Percentiles rank a stretch among this genome's conserved stretches.
phyloP scores from a whole-genome alignment of 2,113 vertebrate species.

The Nannobrachium achirus region DNA sequence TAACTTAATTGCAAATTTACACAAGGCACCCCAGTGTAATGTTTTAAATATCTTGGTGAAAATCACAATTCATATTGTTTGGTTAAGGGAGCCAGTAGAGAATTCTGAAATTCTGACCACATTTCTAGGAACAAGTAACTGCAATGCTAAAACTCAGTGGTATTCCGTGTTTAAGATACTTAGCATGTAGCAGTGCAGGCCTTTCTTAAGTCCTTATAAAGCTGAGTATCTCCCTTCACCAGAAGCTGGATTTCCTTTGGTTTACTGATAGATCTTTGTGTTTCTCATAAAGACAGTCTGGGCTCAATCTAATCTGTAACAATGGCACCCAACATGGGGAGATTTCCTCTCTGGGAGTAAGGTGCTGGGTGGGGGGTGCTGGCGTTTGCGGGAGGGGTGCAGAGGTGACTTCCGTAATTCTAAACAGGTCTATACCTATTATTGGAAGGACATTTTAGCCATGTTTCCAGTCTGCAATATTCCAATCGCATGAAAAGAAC shows the following conservation, averaged over 20 bases:
- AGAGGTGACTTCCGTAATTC: too few species aligned
- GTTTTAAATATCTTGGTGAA: too few species aligned
- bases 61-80: too few species aligned
- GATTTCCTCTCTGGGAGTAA: background rate
- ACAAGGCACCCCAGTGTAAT: too few species aligned
- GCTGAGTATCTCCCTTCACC: constrained; percentile 24
- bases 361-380: background rate
- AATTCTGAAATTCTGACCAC: background rate
- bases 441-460: too few species aligned
- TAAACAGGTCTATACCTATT: too few species aligned
- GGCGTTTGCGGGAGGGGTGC: too few species aligned
- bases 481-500: constrained; percentile 39
- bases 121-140: background rate
- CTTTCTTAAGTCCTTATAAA: constrained; percentile 2
- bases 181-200: constrained; percentile 22
- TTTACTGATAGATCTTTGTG: constrained; percentile 39
- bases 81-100: background rate
- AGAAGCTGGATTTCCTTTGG: constrained; percentile 20
- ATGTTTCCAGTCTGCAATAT: constrained; percentile 25
- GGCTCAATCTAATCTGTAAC: constrained; percentile 37
- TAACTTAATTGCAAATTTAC: too few species aligned
- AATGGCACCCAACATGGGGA: constrained; percentile 4
- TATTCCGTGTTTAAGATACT: constrained; percentile 19
- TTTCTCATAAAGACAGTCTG: constrained; percentile 33
- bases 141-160: background rate